Conservation (phyloP, 2,113 vertebrate species). For the Epinephelus moara region DNA sequence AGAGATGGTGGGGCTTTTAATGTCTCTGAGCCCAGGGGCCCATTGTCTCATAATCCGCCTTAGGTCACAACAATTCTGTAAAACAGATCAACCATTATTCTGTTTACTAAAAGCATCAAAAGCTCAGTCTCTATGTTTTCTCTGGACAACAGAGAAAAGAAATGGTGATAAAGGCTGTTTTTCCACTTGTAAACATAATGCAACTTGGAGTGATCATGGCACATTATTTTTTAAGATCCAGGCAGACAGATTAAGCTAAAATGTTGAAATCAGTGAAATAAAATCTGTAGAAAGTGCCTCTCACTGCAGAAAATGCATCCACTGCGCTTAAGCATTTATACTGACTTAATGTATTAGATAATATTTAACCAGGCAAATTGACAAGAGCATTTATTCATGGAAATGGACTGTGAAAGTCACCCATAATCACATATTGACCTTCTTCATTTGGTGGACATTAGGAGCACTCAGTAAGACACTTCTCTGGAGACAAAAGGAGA, state of each 20-base stretch:
- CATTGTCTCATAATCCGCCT: no score
- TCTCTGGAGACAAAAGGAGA: not conserved
- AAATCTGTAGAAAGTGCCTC: not conserved
- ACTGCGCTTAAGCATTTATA: not conserved
- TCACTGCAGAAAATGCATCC: not conserved
- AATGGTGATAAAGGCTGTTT: not conserved
- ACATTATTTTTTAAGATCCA: not conserved
- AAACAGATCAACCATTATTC: no score
- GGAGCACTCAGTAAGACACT: not conserved
- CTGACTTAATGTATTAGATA: conserved; percentile 16
- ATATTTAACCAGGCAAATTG: conserved; percentile 28
- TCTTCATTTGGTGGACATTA: conserved; percentile 18
- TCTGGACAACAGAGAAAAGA: not conserved
- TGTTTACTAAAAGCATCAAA: not conserved
- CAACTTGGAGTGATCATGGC: not conserved
- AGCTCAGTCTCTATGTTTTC: not conserved
- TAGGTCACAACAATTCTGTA: not conserved
- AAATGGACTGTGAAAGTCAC: not conserved
- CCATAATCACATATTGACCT: conserved; percentile 1
- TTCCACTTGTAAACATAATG: not conserved
- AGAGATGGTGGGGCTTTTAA: no score
- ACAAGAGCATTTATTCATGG: conserved; percentile 4
- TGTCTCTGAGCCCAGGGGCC: no score
- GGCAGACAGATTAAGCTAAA: not conserved
- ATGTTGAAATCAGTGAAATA: not conserved